Base-by-base conservation (phyloP, 1,140 invertebrate genomes). In the Lanistes nyassanus region DNA sequence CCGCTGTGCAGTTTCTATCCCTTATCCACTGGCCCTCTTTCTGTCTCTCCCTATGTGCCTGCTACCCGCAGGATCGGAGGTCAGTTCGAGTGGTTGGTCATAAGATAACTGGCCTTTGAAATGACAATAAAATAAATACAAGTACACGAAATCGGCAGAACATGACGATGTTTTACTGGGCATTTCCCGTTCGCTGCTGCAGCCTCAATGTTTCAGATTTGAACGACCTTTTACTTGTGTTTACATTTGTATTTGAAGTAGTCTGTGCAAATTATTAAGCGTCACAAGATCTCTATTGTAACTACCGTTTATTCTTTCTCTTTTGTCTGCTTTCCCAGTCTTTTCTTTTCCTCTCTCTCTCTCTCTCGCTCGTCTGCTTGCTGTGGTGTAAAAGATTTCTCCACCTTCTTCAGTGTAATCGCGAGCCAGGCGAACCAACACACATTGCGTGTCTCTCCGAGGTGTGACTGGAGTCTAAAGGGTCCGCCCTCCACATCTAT, bases 1-100 rank as follows among this genome's bases (percentile, higher is more conserved):
- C n/a, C n/a, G n/a, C n/a, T n/a, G n/a, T n/a, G n/a, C n/a, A n/a
- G 13, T 62, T 31, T 62, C 11, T 62, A n/a, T 62, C 11, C 34
- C 58, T 4, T 9, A 29, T 31, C 34, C 2, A 29, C 58, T 62
- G 11, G 26, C n/a, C 34, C 58, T 62, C 58, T 62, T 31, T 62
- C 58, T 62, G n/a, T 62, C 58, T 62, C 58, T 62, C 58, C 34
- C 58, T 62, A n/a, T 62, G n/a, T 62, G n/a, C 34, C 58, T 62
- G n/a, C 34, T 31, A 29, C 58, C 11, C 58, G 13, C 58, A 62
- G 23, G 23, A 23, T 53, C 23, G 51, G 51, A 13, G 51, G 51
- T 23, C 23, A 13, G 23, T 53, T 53, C 23, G 13, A 53, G 13
- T 53, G 51, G 23, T 23, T 53, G 51, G 23, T 53, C 51, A 53